These are phyloP conservation scores for Cartodere bifasciata DNA, from an alignment of 2,888 invertebrate species.

Conservation along the genomic window DNA sequence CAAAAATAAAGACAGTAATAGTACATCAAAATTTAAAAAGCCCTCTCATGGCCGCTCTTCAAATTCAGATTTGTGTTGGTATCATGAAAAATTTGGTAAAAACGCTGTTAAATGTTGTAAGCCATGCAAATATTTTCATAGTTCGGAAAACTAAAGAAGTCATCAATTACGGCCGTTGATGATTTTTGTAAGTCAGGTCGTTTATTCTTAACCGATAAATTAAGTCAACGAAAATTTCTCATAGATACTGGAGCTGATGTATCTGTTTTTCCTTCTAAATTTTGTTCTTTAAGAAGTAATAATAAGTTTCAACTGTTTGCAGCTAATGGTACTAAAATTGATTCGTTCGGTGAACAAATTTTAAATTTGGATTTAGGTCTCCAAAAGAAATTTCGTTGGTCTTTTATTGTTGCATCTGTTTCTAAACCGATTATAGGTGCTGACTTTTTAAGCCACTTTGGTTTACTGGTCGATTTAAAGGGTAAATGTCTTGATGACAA, in stretches of 20 bases:
- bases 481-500: constrained; percentile 2
- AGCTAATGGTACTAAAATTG: neutral
- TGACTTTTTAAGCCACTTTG: constrained; percentile 21
- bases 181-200: neutral
- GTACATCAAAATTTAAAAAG: no score
- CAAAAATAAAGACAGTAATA: no score
- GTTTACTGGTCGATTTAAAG: constrained; percentile 21
- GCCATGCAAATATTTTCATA: constrained; percentile 1
- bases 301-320: neutral
- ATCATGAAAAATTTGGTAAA: neutral
- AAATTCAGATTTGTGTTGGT: neutral
- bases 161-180: neutral
- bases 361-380: no score
- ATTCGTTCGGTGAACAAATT: no score
- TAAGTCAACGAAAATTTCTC: constrained; percentile 1
- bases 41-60: no score
- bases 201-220: neutral
- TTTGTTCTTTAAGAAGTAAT: neutral
- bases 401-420: constrained; percentile 24
- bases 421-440: constrained; percentile 24
- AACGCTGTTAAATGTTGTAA: neutral
- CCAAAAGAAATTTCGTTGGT: constrained; percentile 15
- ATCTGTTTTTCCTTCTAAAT: constrained; percentile 7
- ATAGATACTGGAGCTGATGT: constrained; percentile 1
- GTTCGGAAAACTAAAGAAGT: neutral